Base-by-base conservation (phyloP, 1,140 invertebrate genomes). In the Dendrolimus punctatus region DNA sequence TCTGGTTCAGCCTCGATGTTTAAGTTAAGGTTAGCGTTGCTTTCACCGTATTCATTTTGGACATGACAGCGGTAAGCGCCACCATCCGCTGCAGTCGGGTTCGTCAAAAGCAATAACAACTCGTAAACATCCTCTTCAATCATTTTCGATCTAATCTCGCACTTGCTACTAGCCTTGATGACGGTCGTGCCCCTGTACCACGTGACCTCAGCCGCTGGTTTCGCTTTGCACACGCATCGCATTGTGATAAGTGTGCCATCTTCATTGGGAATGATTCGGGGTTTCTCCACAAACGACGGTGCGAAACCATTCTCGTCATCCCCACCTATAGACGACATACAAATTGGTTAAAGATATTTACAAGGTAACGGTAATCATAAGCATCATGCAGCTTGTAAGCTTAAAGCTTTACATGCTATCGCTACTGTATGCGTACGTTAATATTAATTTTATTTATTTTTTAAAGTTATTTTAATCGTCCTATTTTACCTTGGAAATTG, bases 1-100 rank as follows among this genome's bases (percentile, higher is more conserved):
- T 97, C 95, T 1, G 94, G 93, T 73, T 96, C 96, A 7, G 95
- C 96, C 88, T 98, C 96, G 79, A 99, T 99, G 85, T 99, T 99
- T 47, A 99, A 88, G 76, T 98, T 99, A 5, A 99, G 90, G 87
- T 99, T 99, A 43, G 98, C 98, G 84, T 99, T 99, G 62, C 96
- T 97, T 89, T 99, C 98, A 50, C 98, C 98, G 78, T 93, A 95
- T 82, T 98, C 96, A 83, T 99, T 99, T 83, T 96, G 93, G 6
- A 99, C 97, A 80, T 98, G 94, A 88, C 98, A 99, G 76, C 97
- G 94, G 89, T 99, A 99, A 53, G 96, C 96, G 45, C 98, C 98
- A 74, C 97, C 97, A 88, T 99, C 98, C 58, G 94, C 92, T 72
- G 93, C 95, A 49, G 94, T 91, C 53, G 98, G 98, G 87, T 99